Conservation (phyloP, 2,113 vertebrate genomes). For the Cyprinodon tularosa region DNA sequence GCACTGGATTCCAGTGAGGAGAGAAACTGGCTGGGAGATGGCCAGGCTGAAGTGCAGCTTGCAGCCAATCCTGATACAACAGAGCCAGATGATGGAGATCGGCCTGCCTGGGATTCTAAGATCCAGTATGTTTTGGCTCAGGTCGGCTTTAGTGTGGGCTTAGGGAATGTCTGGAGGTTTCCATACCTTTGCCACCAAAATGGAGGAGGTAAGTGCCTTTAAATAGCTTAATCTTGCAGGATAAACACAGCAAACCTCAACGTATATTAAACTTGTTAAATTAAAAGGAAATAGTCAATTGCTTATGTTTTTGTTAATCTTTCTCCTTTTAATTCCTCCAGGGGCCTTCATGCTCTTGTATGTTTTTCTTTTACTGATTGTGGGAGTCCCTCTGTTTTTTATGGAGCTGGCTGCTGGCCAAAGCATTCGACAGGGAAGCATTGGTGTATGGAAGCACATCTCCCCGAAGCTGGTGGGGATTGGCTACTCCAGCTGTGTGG, state of each 20-base stretch:
- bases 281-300: background rate
- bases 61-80: background rate
- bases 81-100: conserved; percentile 34
- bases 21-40: conserved; percentile 50
- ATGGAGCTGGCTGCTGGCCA: conserved; percentile 87
- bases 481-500: conserved; percentile 86
- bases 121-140: conserved; percentile 97
- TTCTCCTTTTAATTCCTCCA: conserved; percentile 33
- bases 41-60: conserved; percentile 62
- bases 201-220: conserved; percentile 88
- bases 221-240: background rate
- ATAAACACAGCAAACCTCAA: background rate
- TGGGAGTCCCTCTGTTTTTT: conserved; percentile 84
- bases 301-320: background rate
- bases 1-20: conserved; percentile 60
- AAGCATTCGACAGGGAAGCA: conserved; percentile 81
- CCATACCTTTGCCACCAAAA: conserved; percentile 99
- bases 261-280: no score
- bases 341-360: conserved; percentile 81
- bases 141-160: conserved; percentile 95
- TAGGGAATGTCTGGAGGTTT: conserved; percentile 98
- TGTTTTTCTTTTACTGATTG: conserved; percentile 76
- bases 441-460: conserved; percentile 84
- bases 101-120: conserved; percentile 96
- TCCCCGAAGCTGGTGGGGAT: conserved; percentile 82